phyloP scores from a whole-genome alignment of 2,113 vertebrate genomes.

The Galbula dea region DNA sequence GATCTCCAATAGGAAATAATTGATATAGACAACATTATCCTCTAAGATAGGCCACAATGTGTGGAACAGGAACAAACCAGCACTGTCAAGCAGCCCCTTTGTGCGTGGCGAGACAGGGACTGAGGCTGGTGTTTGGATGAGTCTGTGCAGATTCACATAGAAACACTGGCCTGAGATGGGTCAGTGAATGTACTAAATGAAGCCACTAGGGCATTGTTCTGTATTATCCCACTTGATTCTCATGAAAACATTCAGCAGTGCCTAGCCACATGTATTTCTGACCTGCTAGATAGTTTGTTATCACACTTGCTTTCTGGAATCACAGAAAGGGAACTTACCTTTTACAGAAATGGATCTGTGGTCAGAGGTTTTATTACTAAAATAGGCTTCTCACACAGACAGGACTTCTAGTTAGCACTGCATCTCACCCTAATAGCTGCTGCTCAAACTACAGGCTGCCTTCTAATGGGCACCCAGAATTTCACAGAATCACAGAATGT shows the following conservation, averaged over 20 bases:
- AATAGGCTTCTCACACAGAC: neutral
- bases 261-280: conserved; percentile 29
- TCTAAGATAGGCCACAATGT: neutral
- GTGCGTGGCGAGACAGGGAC: conserved; percentile 52
- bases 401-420: neutral
- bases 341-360: neutral
- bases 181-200: conserved; percentile 38
- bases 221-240: conserved; percentile 28
- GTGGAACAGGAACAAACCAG: conserved; percentile 19
- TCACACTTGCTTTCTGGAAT: conserved; percentile 6
- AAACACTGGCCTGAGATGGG: conserved; percentile 43
- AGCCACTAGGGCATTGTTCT: conserved; percentile 14
- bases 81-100: conserved; percentile 38
- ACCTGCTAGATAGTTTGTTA: neutral
- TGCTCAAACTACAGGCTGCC: neutral
- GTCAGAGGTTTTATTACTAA: neutral
- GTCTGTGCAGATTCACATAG: conserved; percentile 11
- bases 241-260: conserved; percentile 28
- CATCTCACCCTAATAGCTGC: neutral
- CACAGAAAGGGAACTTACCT: neutral
- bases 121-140: conserved; percentile 24
- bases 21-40: conserved; percentile 42
- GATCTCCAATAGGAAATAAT: conserved; percentile 27
- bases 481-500: no score
- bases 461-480: neutral